phyloP scores from a whole-genome alignment of 1,140 invertebrate genomes.

The Carposina sasakii region DNA sequence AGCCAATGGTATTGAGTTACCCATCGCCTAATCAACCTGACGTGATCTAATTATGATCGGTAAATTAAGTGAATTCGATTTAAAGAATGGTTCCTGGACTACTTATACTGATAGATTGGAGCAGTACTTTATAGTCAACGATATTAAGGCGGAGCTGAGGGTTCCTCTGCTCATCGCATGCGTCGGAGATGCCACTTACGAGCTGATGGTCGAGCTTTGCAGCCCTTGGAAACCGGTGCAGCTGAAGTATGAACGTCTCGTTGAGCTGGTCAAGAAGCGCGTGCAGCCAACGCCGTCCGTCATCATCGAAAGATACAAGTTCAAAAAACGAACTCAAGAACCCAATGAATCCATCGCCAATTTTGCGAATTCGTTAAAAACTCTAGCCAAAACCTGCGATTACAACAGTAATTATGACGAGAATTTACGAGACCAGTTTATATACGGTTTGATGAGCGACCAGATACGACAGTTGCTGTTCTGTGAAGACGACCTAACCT shows the following conservation, averaged over 20 bases:
- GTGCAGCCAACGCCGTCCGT: not conserved
- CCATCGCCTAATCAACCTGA: no score
- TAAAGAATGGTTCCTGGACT: not conserved
- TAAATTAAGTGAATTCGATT: constrained; percentile 3
- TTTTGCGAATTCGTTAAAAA: not conserved
- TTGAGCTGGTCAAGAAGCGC: not conserved
- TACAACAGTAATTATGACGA: not conserved
- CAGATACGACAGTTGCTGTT: not conserved
- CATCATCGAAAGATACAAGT: not conserved
- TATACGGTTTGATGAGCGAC: not conserved
- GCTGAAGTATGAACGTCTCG: not conserved
- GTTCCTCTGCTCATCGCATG: not conserved
- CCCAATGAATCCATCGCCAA: not conserved
- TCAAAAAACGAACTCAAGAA: not conserved
- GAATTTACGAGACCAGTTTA: not conserved
- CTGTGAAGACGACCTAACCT: not conserved
- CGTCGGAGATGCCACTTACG: not conserved
- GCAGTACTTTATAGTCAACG: constrained; percentile 1
- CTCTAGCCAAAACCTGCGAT: not conserved
- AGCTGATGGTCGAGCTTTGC: not conserved
- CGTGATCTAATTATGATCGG: constrained; percentile 10
- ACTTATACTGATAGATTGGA: constrained; percentile 3
- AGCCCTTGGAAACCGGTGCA: not conserved
- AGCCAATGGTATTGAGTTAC: no score
- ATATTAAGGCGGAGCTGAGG: constrained; percentile 1